A percentile compares a stretch with the other conserved stretches of the same genome.
phyloP scores from a whole-genome alignment of 2,888 invertebrate genomes.

The Toxonevra muliebris region DNA sequence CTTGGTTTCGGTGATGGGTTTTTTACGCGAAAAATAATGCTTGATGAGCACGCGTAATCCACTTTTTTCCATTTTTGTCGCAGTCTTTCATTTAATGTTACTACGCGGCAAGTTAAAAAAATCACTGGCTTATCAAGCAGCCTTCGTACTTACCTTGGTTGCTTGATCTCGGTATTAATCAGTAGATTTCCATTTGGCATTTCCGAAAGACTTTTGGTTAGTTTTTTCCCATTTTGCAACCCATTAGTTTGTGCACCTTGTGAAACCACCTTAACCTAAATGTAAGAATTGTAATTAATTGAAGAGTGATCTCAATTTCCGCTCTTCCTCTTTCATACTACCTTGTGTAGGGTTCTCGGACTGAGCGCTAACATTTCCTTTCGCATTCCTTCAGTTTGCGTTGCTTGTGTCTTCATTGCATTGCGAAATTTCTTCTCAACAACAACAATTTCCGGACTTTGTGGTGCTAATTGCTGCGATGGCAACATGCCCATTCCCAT shows the following conservation, averaged over 20 bases:
- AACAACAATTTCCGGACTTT: conserved; percentile 63
- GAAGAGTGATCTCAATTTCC: background rate
- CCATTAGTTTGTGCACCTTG: conserved; percentile 93
- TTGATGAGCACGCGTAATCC: too few species aligned
- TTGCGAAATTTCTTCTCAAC: conserved; percentile 82
- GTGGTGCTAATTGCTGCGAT: conserved; percentile 49
- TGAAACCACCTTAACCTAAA: conserved; percentile 84
- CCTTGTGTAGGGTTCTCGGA: conserved; percentile 83
- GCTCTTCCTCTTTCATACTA: conserved; percentile 56
- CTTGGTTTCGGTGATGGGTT: too few species aligned
- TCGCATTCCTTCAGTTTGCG: conserved; percentile 86
- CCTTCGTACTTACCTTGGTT: background rate
- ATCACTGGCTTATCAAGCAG: background rate
- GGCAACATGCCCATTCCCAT: conserved; percentile 24
- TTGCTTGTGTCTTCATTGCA: conserved; percentile 92
- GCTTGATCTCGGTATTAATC: conserved; percentile 8
- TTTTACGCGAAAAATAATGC: too few species aligned
- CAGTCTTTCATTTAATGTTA: too few species aligned
- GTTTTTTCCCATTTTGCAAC: conserved; percentile 75
- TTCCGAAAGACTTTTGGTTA: conserved; percentile 86
- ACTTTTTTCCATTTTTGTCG: too few species aligned
- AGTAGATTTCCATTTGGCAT: conserved; percentile 67
- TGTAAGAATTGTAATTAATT: background rate
- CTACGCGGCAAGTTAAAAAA: too few species aligned
- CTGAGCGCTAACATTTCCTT: conserved; percentile 76